Evolutionary conservation across 2,888 invertebrate genomes (phyloP).

Genomic region (Taphrorychus bicolor): DNA sequence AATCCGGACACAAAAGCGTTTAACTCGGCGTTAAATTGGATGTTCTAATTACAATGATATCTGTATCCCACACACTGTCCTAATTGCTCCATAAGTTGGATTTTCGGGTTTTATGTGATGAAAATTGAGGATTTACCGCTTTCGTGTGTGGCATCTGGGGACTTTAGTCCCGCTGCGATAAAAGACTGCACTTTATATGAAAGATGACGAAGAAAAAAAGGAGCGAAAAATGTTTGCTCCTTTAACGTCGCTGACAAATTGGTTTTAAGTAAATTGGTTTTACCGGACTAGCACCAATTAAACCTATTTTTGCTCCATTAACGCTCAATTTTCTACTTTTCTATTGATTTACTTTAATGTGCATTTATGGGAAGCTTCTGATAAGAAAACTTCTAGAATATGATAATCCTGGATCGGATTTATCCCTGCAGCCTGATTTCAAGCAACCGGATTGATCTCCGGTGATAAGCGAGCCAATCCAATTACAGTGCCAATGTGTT

Average conservation of each 20-base stretch:
- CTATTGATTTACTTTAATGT: too few relatives aligned
- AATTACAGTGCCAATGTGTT: too few relatives aligned
- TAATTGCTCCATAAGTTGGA: constrained; percentile 41
- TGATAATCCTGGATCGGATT: too few relatives aligned
- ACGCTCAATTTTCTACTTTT: too few relatives aligned
- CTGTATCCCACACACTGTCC: constrained; percentile 40
- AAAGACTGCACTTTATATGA: constrained; percentile 6
- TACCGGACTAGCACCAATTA: background rate
- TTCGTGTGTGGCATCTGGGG: constrained; percentile 19
- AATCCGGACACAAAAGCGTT: constrained; percentile 39
- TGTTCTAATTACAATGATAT: constrained; percentile 42
- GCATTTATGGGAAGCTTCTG: too few relatives aligned
- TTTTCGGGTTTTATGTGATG: constrained; percentile 40
- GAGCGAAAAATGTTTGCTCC: background rate
- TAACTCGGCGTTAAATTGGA: constrained; percentile 42
- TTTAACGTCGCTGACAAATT: background rate
- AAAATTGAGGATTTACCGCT: constrained; percentile 37
- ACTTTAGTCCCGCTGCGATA: constrained; percentile 20
- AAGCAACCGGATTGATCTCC: too few relatives aligned
- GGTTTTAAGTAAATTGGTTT: background rate
- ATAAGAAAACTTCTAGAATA: too few relatives aligned
- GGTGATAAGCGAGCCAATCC: too few relatives aligned
- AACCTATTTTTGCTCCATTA: background rate
- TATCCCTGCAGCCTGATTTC: too few relatives aligned
- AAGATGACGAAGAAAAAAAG: background rate